Evolutionary conservation across 2,888 invertebrate genomes (phyloP), one percentile per base, ranked within the genome.

Genomic region (Cephus pygmeus): DNA sequence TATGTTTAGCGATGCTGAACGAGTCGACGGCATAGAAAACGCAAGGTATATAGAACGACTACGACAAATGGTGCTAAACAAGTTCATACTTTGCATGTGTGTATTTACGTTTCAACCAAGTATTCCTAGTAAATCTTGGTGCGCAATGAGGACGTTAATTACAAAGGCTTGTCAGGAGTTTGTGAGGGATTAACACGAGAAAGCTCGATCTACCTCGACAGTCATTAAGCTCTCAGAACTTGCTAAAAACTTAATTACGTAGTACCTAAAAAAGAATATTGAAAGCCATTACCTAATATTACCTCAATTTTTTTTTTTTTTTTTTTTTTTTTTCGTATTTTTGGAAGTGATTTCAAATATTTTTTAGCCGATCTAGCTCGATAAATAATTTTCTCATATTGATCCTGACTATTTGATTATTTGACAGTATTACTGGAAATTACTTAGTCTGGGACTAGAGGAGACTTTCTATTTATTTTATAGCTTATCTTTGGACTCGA

Each of bases 1-100:
- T 76, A 69, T 69, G 69, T 76, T 76, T 76, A 76, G 76, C 69
- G 35, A 35, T 69, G 56, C 56, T 56, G 56, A 56, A 56, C 23
- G 9, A 56, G 56, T 23, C 23, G 23, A 56, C 56, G 23, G 56
- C 9, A 23, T 56, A 6, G 56, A 56, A 23, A 56, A 15, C 56
- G 9, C 56, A 23, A 6, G 9, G 9, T 9, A 23, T 23, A 23
- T 56, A 23, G 15, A 56, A 56, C 56, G 56, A 23, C 56, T 56
- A 23, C 23, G 56, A 56, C 56, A 56, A 56, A 56, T 0, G 9
- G 2, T 56, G 23, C 56, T 56, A 23, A 23, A 3, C 23, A 23
- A 56, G 23, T 9, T 56, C 56, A 9, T 56, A 23, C 9, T 9
- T 56, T 23, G 3, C 56, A 56, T 6, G 0, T 11, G 9, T 23